Conservation (phyloP, 2,888 invertebrate genomes). For the Scaptomyza flava region DNA sequence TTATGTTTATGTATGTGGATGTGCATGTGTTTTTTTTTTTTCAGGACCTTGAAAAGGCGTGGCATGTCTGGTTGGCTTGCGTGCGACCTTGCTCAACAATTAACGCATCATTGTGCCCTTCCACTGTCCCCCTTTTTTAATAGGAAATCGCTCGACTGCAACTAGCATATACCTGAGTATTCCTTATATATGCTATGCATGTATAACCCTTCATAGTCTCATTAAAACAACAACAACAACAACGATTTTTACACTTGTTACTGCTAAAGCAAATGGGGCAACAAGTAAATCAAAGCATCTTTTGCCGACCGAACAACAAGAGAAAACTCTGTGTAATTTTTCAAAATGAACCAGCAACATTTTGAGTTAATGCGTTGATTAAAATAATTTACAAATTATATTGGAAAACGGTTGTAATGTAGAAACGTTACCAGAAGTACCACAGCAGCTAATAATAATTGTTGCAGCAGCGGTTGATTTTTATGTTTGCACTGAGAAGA, state of each 20-base stretch:
- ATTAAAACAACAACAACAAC: slow-evolving; percentile 34
- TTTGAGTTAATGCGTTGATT: slow-evolving; percentile 8
- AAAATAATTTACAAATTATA: slow-evolving; percentile 23
- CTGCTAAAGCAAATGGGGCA: not conserved
- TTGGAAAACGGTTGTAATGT: not conserved
- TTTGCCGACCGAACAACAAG: slow-evolving; percentile 48
- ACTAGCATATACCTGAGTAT: too few relatives aligned
- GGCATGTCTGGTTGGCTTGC: slow-evolving; percentile 36
- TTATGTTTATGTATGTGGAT: slow-evolving; percentile 37
- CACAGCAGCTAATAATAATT: not conserved
- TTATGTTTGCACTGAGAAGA: too few relatives aligned
- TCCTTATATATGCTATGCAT: too few relatives aligned
- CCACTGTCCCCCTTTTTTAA: not conserved
- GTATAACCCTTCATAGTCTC: slow-evolving; percentile 38
- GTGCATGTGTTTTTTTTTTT: not conserved
- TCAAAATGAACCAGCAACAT: slow-evolving; percentile 34
- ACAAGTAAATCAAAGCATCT: slow-evolving; percentile 59
- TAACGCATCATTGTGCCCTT: slow-evolving; percentile 33
- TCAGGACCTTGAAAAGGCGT: slow-evolving; percentile 22
- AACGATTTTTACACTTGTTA: not conserved
- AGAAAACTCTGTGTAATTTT: slow-evolving; percentile 20
- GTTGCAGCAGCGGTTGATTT: too few relatives aligned
- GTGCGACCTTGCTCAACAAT: slow-evolving; percentile 58
- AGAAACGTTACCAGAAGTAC: not conserved
- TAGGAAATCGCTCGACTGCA: too few relatives aligned